These are phyloP conservation scores for Dolichotis patagonum DNA, from an alignment of 2,113 vertebrate species.

Conservation along the genomic window DNA sequence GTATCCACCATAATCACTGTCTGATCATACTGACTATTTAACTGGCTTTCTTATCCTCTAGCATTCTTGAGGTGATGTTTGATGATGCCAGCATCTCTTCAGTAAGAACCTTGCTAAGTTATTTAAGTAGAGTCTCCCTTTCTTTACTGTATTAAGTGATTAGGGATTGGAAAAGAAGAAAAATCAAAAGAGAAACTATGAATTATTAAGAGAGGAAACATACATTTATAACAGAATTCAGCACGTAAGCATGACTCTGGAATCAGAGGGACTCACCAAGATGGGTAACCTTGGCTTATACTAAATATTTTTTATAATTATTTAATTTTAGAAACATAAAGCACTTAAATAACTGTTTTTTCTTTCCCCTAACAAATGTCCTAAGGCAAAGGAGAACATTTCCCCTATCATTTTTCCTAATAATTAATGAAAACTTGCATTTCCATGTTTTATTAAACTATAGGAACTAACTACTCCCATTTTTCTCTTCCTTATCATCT, in stretches of 20 bases:
- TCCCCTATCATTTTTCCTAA: constrained; percentile 7
- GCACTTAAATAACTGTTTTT: not conserved
- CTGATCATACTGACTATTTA: not conserved
- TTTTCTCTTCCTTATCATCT: constrained; percentile 45
- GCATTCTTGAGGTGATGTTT: not conserved
- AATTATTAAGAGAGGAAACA: not conserved
- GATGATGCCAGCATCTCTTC: not conserved
- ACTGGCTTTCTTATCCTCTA: not conserved
- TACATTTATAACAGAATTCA: not conserved
- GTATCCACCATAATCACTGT: not conserved
- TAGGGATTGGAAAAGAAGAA: not conserved
- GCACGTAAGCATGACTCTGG: not conserved
- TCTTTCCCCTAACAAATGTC: not conserved
- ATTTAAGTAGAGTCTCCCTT: not conserved
- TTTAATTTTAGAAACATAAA: not conserved
- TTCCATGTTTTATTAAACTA: constrained; percentile 54
- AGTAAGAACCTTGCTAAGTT: not conserved
- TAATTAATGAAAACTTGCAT: constrained; percentile 62
- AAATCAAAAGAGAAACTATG: not conserved
- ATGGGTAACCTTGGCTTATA: not conserved
- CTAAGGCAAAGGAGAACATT: not conserved
- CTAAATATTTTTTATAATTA: not conserved
- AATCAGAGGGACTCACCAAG: not conserved
- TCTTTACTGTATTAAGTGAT: not conserved
- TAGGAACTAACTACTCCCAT: not conserved